Percentiles rank a stretch among this genome's conserved stretches.
phyloP scores from a whole-genome alignment of 2,888 invertebrate genomes.

The Alviniconcha strummeri region DNA sequence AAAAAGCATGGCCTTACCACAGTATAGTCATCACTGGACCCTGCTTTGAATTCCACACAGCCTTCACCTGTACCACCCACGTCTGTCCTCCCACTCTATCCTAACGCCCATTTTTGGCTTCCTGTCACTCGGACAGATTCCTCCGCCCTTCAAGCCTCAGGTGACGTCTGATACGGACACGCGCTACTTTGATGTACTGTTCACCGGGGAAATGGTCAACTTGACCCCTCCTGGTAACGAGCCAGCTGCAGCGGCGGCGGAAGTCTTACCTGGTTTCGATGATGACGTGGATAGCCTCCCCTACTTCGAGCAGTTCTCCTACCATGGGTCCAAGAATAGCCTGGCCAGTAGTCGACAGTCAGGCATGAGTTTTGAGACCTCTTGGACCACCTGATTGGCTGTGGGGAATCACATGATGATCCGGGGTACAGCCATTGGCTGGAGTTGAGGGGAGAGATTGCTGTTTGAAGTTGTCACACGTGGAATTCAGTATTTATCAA shows the following conservation, averaged over 20 bases:
- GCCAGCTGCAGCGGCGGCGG: conserved; percentile 31
- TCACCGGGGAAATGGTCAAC: conserved; percentile 82
- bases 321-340: conserved; percentile 73
- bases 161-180: conserved; percentile 98
- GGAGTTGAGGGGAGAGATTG: no score
- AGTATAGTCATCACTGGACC: no score
- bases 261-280: conserved; percentile 44
- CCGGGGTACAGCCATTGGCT: not conserved
- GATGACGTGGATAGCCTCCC: conserved; percentile 71
- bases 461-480: no score
- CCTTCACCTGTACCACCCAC: no score
- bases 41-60: no score
- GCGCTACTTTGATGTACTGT: conserved; percentile 97
- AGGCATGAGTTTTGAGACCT: conserved; percentile 62
- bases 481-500: no score
- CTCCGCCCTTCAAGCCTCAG: conserved; percentile 80
- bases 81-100: not conserved
- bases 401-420: not conserved
- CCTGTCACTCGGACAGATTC: conserved; percentile 78
- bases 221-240: conserved; percentile 62
- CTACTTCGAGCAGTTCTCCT: conserved; percentile 87
- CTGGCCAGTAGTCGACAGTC: conserved; percentile 56
- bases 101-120: conserved; percentile 2
- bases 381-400: conserved; percentile 53
- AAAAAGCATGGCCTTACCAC: no score